Evolutionary conservation across 1,140 invertebrate species (phyloP).

Genomic region (Sminthurides bifidus): DNA sequence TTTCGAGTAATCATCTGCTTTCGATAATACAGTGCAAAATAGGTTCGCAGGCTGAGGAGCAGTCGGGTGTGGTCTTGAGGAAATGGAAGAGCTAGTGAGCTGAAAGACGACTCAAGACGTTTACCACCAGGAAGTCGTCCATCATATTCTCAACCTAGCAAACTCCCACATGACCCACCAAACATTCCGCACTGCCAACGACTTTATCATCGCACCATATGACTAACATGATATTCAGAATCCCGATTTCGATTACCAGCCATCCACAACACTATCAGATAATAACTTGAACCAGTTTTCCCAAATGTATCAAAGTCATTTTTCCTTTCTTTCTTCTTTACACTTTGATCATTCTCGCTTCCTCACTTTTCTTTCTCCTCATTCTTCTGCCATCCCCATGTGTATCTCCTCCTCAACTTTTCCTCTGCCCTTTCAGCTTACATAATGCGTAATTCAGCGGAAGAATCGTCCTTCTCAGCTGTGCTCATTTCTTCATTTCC

Average conservation of each 20-base stretch:
- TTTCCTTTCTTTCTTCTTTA: not conserved
- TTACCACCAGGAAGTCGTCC: slow-evolving; percentile 23
- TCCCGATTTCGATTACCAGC: slow-evolving; percentile 4
- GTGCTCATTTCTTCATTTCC: too few species aligned
- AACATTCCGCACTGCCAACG: not conserved
- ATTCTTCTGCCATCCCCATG: not conserved
- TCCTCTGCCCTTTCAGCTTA: too few species aligned
- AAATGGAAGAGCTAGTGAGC: slow-evolving; percentile 28
- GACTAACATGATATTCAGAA: not conserved
- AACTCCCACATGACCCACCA: slow-evolving; percentile 6
- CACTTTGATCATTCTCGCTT: not conserved
- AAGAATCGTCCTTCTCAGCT: too few species aligned
- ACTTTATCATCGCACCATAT: too few species aligned
- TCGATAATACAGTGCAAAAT: too few species aligned
- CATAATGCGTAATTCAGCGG: too few species aligned
- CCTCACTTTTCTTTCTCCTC: not conserved
- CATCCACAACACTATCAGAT: slow-evolving; percentile 8
- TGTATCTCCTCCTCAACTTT: too few species aligned
- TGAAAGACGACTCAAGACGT: slow-evolving; percentile 19
- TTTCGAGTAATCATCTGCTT: too few species aligned
- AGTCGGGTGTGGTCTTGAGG: slow-evolving; percentile 12
- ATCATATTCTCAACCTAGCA: slow-evolving; percentile 18
- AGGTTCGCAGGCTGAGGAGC: too few species aligned
- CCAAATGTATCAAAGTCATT: slow-evolving; percentile 10
- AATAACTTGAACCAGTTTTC: slow-evolving; percentile 19